phyloP scores from a whole-genome alignment of 1,140 invertebrate genomes.

The Leptinotarsa lineolata region DNA sequence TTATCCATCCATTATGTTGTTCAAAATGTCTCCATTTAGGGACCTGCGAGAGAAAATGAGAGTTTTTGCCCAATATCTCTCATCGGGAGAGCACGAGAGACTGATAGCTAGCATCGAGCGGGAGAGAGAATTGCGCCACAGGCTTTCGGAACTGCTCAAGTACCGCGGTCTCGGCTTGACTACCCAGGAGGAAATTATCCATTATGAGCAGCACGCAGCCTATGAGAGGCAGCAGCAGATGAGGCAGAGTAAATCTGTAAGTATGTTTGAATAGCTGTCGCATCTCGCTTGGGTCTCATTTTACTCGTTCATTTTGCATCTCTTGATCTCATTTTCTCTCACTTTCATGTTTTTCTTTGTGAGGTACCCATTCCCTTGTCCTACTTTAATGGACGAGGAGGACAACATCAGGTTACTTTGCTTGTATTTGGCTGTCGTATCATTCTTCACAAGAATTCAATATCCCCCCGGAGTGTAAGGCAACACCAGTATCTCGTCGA shows the following conservation, averaged over 20 bases:
- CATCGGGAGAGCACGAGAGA: conserved; percentile 79
- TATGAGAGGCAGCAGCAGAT: conserved; percentile 58
- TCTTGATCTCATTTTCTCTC: background rate
- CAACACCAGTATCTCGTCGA: no score
- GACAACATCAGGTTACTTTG: no score
- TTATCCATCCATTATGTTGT: no score
- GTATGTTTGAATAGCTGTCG: conserved; percentile 45
- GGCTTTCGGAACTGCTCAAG: conserved; percentile 80
- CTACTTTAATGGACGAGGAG: no score
- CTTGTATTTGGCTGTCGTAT: no score
- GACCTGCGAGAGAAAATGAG: conserved; percentile 81
- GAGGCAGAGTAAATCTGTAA: conserved; percentile 64
- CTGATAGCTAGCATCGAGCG: conserved; percentile 77
- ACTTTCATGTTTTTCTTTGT: no score
- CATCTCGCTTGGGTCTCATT: background rate
- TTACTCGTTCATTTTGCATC: background rate
- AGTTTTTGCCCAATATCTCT: conserved; percentile 86
- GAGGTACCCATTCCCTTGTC: no score
- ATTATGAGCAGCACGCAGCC: conserved; percentile 78
- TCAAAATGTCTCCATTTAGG: conserved; percentile 52
- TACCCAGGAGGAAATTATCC: conserved; percentile 77
- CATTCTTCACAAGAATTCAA: no score
- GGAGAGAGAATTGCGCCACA: conserved; percentile 80
- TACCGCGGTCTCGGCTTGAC: conserved; percentile 82
- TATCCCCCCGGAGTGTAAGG: no score